Base-by-base conservation (phyloP, 2,888 invertebrate species). In the Sinopyrophorus schimmeli region DNA sequence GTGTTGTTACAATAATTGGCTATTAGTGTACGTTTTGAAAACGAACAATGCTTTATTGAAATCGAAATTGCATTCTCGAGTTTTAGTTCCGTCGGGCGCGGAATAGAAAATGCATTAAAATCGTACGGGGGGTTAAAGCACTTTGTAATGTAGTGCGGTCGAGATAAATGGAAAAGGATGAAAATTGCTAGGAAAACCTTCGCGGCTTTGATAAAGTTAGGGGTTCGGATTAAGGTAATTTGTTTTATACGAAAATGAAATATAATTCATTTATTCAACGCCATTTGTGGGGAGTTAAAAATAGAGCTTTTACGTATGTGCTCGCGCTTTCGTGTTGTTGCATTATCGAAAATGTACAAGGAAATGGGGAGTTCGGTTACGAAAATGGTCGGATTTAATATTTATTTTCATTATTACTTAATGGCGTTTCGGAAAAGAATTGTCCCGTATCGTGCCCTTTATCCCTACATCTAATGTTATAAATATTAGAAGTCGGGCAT, bases 41-140 rank as follows among this genome's bases (percentile, higher is more conserved):
- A 21, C 11, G 34, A 21, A 34, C 34, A 34, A 34, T 21, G 21
- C 14, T 10, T 12, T 21, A 34, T 21, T 34, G 24, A 26, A 37
- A 26, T 37, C 11, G 23, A 24, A 37, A 37, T 37, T 24, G 26
- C 26, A 15, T 32, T 32, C 30, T 11, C 1, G 9, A 35, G 23
- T 20, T 35, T 35, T 23, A 23, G 24, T 37, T 37, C 9, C 21
- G 23, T 37, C 37, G 11, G 23, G 34, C 34, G 26, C 26, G 21
- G 16, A 37, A 37, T 37, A 24, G 7, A 26, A 26, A 37, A 21
- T 24, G 26, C 15, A 9, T 35, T 14, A 15, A 23, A 35, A 24
- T 35, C 16, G 7, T 23, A 2, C 5, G 16, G 9, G 23, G n/a
- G 2, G 7, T 14, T 7, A 12, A 23, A n/a, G 12, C 4, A 6